Percentiles rank a stretch among this genome's conserved stretches.
Conservation (phyloP, 2,888 invertebrate species). For the Stramonita haemastoma region DNA sequence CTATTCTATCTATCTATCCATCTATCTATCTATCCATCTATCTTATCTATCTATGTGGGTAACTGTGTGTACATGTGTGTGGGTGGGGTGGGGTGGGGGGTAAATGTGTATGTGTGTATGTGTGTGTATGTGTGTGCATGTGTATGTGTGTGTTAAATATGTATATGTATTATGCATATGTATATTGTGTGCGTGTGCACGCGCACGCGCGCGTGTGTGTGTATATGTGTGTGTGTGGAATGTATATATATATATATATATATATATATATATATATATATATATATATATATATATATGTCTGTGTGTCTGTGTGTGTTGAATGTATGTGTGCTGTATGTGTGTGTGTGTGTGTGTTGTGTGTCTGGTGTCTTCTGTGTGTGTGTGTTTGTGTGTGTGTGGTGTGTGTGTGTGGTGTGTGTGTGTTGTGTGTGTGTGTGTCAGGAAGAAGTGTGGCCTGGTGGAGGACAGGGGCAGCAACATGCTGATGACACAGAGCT, state of each 20-base stretch:
- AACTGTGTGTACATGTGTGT: not conserved
- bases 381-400: constrained; percentile 19
- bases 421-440: constrained; percentile 22
- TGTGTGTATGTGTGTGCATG: not conserved
- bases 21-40: no score
- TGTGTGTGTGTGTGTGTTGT: constrained; percentile 27
- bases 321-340: not conserved
- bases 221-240: not conserved
- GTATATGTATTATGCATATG: not conserved
- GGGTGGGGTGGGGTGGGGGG: no score
- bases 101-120: not conserved
- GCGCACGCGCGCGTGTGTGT: not conserved
- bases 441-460: constrained; percentile 48
- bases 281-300: not conserved
- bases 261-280: not conserved
- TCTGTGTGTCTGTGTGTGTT: not conserved
- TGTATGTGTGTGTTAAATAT: not conserved
- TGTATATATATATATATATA: not conserved
- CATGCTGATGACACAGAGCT: constrained; percentile 37
- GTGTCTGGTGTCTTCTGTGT: not conserved
- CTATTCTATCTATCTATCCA: no score
- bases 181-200: not conserved
- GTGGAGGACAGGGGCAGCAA: constrained; percentile 29
- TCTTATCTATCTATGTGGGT: not conserved
- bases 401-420: constrained; percentile 17